Base-by-base conservation (phyloP, 1,140 invertebrate species). In the Anastrepha obliqua region DNA sequence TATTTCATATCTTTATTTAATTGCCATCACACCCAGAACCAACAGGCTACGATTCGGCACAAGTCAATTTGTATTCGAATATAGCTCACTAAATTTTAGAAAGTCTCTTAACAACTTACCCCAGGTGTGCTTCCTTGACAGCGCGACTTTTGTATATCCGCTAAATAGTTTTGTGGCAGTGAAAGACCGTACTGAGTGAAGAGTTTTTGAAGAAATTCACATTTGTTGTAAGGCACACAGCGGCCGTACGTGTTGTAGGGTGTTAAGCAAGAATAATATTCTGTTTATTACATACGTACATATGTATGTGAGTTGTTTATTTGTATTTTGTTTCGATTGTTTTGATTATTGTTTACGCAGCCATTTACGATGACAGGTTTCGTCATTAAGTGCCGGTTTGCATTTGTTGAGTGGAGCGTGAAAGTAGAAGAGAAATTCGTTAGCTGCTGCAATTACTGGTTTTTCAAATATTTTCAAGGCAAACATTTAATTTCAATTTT, bases 341-440 rank as follows among this genome's bases (percentile, higher is more conserved):
- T 51, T 81, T 81, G 47, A 58, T 81, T 20, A 74, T 74, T 74
- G 42, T 74, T 74, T 47, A 17, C 67, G 15, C 13, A 47, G 13
- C 44, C 15, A 81, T 55, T 55, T 47, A n/a, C 20, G 17, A 15
- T 17, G 47, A 81, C 74, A 51, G n/a, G 74, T 81, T 81, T 55
- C 29, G 60, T 62, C 15, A n/a, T 29, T 39, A 4, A 81, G 17
- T 81, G 74, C 47, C 74, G 74, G 74, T 81, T 81, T 81, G 47
- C 8, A 42, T 47, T 17, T 1, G 39, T 74, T 47, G n/a, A 2
- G 7, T 55, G 51, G 74, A 81, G 51, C 74, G 74, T 55, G 74
- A 81, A 81, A 81, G 74, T 81, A 81, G 47, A 81, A 81, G 47
- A 81, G 74, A 81, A 81, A 81, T 81, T 55, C 47, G 47, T 81